Evolutionary conservation across 53 echinoderm and acorn worm genomes (phyloP).

Genomic region (Antedon mediterranea): DNA sequence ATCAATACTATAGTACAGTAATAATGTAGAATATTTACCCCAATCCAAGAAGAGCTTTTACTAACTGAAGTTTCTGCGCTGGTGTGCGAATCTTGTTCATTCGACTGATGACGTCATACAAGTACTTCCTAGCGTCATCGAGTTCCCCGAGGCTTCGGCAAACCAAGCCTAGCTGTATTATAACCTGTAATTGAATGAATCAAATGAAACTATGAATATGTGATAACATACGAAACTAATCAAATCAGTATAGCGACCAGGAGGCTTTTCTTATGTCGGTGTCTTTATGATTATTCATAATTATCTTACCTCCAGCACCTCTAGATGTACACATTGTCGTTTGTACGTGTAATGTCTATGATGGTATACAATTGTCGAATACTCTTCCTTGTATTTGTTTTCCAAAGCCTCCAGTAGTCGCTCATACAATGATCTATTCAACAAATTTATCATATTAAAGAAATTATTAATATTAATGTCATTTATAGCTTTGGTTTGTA

Average conservation of each 20-base stretch:
- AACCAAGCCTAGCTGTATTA: background rate
- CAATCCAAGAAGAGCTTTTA: conserved; percentile 6
- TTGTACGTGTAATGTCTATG: background rate
- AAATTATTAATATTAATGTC: too few relatives aligned
- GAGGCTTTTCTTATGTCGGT: too few relatives aligned
- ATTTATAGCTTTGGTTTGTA: too few relatives aligned
- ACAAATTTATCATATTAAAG: background rate
- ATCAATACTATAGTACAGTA: too few relatives aligned
- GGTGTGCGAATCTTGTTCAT: conserved; percentile 3
- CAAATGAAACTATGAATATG: too few relatives aligned
- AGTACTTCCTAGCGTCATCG: background rate
- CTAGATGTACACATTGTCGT: conserved; percentile 4
- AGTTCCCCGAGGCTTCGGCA: background rate
- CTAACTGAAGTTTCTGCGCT: conserved; percentile 2
- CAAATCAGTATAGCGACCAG: too few relatives aligned
- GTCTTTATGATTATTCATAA: too few relatives aligned
- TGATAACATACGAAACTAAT: too few relatives aligned
- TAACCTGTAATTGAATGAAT: background rate
- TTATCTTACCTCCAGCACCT: conserved; percentile 8
- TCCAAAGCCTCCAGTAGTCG: conserved; percentile 2
- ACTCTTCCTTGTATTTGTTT: background rate
- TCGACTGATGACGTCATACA: background rate
- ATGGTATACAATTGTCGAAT: conserved; percentile 5
- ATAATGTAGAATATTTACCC: conserved; percentile 3
- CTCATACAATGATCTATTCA: background rate